phyloP scores from a whole-genome alignment of 2,797 vertebrate genomes.

The Carduelis carduelis region DNA sequence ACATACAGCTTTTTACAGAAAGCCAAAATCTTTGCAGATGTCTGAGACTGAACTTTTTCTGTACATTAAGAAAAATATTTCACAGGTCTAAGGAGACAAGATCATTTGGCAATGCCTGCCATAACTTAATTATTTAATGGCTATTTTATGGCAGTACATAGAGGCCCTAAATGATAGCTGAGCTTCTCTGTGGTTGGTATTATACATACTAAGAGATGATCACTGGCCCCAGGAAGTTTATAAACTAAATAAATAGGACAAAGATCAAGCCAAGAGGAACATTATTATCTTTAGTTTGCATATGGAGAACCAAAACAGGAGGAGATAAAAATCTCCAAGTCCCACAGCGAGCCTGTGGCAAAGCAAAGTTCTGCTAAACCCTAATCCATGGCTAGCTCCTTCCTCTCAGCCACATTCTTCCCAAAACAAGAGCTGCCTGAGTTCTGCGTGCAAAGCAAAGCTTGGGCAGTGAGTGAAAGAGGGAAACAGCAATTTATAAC shows the following conservation, averaged over 20 bases:
- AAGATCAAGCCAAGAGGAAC: slow-evolving; percentile 29
- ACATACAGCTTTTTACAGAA: not conserved
- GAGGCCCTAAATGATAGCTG: not conserved
- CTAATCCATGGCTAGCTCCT: not conserved
- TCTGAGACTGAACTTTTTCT: not conserved
- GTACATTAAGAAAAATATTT: not conserved
- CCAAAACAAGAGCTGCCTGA: not conserved
- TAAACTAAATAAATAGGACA: slow-evolving; percentile 23
- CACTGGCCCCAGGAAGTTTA: not conserved
- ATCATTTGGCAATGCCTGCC: not conserved
- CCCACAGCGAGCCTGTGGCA: not conserved
- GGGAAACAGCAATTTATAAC: not conserved
- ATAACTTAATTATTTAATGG: not conserved
- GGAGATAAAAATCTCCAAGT: not conserved
- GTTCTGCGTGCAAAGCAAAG: not conserved
- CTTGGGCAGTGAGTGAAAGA: not conserved
- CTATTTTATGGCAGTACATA: not conserved
- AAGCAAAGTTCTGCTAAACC: not conserved
- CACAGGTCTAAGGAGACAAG: not conserved
- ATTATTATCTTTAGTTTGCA: slow-evolving; percentile 32
- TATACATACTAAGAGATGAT: not conserved
- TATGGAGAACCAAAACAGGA: not conserved
- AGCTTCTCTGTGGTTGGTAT: slow-evolving; percentile 1
- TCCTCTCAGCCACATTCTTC: not conserved
- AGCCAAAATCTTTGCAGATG: not conserved